Evolutionary conservation across 2,888 invertebrate genomes (phyloP).

Genomic region (Dolomedes plantarius): DNA sequence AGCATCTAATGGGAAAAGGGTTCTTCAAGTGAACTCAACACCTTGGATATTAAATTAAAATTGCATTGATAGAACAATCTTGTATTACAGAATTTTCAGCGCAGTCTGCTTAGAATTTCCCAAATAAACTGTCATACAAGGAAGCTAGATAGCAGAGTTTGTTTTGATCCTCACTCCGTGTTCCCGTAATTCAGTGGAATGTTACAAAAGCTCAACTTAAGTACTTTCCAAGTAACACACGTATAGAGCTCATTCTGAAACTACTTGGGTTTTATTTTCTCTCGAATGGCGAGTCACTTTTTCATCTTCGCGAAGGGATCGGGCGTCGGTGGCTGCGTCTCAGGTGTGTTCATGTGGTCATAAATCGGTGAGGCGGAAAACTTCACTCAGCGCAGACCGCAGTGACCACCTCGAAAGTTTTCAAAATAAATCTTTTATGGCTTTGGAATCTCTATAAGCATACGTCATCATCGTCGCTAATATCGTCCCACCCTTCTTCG

Average conservation of each 20-base stretch:
- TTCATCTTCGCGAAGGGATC: too few species aligned
- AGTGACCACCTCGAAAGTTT: neutral
- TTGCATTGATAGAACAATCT: neutral
- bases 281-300: too few species aligned
- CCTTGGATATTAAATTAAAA: neutral
- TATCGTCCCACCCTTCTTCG: slow-evolving; percentile 73
- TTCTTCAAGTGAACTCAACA: neutral
- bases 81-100: too few species aligned
- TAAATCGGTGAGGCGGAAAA: neutral
- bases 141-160: neutral
- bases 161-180: neutral
- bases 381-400: neutral
- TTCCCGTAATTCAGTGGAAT: neutral
- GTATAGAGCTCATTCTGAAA: neutral
- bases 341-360: too few species aligned
- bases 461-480: slow-evolving; percentile 43
- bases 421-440: neutral
- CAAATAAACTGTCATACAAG: neutral
- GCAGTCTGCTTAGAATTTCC: too few species aligned
- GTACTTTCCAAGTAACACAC: neutral
- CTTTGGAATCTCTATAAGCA: neutral
- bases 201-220: neutral
- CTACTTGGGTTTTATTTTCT: neutral
- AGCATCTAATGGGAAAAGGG: neutral
- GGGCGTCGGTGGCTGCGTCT: too few species aligned